Evolutionary conservation across 2,797 vertebrate species (phyloP).

Genomic region (Coendou prehensilis): DNA sequence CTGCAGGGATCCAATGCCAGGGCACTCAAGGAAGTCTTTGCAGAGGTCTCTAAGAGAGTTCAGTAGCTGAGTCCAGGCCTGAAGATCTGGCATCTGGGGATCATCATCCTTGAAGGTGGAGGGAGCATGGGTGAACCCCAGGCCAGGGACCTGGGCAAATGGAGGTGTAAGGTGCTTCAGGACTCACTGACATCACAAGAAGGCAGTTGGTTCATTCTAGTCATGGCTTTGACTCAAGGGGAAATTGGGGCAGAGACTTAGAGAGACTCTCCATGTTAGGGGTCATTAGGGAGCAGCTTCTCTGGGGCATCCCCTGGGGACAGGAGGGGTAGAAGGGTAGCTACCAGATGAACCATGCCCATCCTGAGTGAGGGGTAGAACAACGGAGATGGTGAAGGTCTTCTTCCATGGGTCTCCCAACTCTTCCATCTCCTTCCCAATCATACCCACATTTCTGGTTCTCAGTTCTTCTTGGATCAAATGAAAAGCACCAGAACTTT

Average conservation of each 20-base stretch:
- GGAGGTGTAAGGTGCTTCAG: slow-evolving; percentile 37
- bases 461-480: slow-evolving; percentile 42
- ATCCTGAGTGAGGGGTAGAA: background rate
- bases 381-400: background rate
- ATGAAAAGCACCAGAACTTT: slow-evolving; percentile 77
- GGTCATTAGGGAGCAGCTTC: background rate
- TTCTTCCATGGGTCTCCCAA: background rate
- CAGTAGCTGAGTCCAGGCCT: slow-evolving; percentile 15
- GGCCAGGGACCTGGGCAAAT: background rate
- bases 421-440: background rate
- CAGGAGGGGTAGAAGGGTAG: background rate
- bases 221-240: slow-evolving; percentile 76
- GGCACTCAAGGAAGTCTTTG: background rate
- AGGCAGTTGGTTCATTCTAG: slow-evolving; percentile 54
- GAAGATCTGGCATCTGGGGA: background rate
- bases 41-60: slow-evolving; percentile 15
- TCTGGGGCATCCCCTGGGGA: background rate
- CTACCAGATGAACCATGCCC: background rate
- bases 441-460: slow-evolving; percentile 1
- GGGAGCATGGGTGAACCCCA: background rate
- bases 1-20: background rate
- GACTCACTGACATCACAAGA: slow-evolving; percentile 13
- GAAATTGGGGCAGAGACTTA: background rate
- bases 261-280: background rate
- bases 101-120: background rate